A percentile compares a stretch with the other conserved stretches of the same genome.
These are phyloP conservation scores for Paracanthobrama guichenoti DNA, from an alignment of 2,113 vertebrate genomes.

Conservation along the genomic window DNA sequence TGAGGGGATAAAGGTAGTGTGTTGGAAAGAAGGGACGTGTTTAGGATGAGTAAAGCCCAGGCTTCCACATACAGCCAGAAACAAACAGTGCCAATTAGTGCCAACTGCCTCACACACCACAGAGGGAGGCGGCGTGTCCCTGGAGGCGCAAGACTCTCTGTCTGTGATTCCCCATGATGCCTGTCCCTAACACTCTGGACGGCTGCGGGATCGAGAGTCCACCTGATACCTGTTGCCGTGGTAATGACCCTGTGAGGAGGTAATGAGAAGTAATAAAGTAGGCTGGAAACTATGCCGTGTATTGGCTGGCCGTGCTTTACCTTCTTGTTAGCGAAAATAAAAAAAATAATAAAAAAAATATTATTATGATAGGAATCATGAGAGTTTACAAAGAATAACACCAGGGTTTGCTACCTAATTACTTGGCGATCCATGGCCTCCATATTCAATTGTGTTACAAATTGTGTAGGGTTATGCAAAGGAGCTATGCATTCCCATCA, in stretches of 20 bases:
- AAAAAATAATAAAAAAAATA: no score
- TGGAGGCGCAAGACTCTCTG: slow-evolving; percentile 11
- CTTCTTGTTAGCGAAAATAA: slow-evolving; percentile 10
- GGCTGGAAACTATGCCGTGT: neutral
- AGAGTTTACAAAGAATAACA: neutral
- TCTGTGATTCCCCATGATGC: slow-evolving; percentile 46
- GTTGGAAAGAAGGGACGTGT: neutral
- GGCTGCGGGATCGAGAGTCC: neutral
- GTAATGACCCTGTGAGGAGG: slow-evolving; percentile 37
- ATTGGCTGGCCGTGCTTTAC: slow-evolving; percentile 8
- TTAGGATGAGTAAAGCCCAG: slow-evolving; percentile 21
- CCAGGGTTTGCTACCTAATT: neutral
- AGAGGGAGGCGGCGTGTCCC: slow-evolving; percentile 27
- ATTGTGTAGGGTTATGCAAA: neutral
- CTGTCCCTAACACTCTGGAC: neutral
- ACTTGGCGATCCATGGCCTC: neutral
- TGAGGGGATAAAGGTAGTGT: neutral
- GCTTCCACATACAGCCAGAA: slow-evolving; percentile 39
- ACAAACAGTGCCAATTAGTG: slow-evolving; percentile 56
- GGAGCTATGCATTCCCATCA: neutral
- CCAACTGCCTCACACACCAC: slow-evolving; percentile 37
- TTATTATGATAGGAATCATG: neutral
- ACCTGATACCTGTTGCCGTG: slow-evolving; percentile 36
- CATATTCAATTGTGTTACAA: no score
- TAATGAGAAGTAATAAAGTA: slow-evolving; percentile 44